phyloP scores from a whole-genome alignment of 2,888 invertebrate genomes.

The Panopea generosa region DNA sequence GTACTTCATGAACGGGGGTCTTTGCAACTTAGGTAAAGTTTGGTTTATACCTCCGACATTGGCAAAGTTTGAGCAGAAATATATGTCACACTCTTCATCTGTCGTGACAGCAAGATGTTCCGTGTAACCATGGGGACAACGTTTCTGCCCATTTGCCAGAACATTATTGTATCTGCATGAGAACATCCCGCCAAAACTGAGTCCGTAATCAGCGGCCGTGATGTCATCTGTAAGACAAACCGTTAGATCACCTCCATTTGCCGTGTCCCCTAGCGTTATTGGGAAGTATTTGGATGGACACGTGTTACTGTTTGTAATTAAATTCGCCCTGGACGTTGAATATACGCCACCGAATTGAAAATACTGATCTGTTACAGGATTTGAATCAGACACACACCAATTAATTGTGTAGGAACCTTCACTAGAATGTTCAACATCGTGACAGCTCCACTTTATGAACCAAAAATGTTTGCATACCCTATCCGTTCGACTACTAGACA shows the following conservation, averaged over 20 bases:
- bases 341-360: constrained; percentile 2
- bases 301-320: background rate
- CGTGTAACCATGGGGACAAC: background rate
- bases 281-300: background rate
- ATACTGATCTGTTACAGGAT: background rate
- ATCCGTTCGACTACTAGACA: too few species aligned
- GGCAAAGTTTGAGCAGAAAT: background rate
- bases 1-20: constrained; percentile 4
- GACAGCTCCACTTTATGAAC: too few species aligned
- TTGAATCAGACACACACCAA: background rate
- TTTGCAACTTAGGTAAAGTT: background rate
- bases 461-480: too few species aligned
- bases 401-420: too few species aligned
- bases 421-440: too few species aligned
- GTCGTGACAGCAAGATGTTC: background rate
- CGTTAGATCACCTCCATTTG: background rate
- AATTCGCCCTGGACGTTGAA: background rate
- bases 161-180: background rate
- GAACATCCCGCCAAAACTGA: background rate
- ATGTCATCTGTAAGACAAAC: too few species aligned
- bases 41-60: background rate
- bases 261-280: background rate
- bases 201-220: background rate
- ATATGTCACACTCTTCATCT: background rate
- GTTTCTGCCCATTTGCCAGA: background rate